A percentile compares a stretch with the other conserved stretches of the same genome.
phyloP scores from a whole-genome alignment of 1,140 invertebrate genomes.

The Ceratosolen solmsi region DNA sequence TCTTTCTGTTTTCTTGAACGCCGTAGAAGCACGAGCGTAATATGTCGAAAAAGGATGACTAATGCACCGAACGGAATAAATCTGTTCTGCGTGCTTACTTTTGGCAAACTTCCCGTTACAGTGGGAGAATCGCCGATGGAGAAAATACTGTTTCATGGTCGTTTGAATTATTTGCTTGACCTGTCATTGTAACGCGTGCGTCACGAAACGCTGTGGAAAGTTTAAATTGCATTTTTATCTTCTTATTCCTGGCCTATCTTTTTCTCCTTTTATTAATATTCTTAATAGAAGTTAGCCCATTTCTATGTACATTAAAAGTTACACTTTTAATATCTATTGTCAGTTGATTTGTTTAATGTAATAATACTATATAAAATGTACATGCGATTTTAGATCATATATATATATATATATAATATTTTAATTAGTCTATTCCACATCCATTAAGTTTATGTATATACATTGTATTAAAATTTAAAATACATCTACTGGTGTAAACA shows the following conservation, averaged over 20 bases:
- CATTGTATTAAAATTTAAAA: too few relatives aligned
- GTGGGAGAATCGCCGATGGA: slow-evolving; percentile 57
- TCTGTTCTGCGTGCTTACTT: slow-evolving; percentile 61
- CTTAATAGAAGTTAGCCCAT: slow-evolving; percentile 23
- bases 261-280: slow-evolving; percentile 4
- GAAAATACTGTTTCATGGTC: slow-evolving; percentile 52
- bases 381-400: too few relatives aligned
- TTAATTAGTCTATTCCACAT: too few relatives aligned
- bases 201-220: slow-evolving; percentile 46
- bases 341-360: neutral
- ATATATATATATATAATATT: too few relatives aligned
- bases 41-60: slow-evolving; percentile 56
- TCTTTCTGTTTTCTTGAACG: slow-evolving; percentile 40
- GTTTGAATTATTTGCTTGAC: slow-evolving; percentile 53
- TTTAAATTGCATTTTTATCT: slow-evolving; percentile 50
- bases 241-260: neutral
- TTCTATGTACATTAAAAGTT: slow-evolving; percentile 20
- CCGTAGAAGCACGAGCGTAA: slow-evolving; percentile 37
- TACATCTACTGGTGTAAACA: too few relatives aligned
- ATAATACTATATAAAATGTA: neutral
- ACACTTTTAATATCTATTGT: neutral
- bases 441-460: too few relatives aligned
- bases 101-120: slow-evolving; percentile 61
- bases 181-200: slow-evolving; percentile 49
- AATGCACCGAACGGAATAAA: slow-evolving; percentile 61